phyloP scores from a whole-genome alignment of 2,888 invertebrate species.

The Salticus scenicus region DNA sequence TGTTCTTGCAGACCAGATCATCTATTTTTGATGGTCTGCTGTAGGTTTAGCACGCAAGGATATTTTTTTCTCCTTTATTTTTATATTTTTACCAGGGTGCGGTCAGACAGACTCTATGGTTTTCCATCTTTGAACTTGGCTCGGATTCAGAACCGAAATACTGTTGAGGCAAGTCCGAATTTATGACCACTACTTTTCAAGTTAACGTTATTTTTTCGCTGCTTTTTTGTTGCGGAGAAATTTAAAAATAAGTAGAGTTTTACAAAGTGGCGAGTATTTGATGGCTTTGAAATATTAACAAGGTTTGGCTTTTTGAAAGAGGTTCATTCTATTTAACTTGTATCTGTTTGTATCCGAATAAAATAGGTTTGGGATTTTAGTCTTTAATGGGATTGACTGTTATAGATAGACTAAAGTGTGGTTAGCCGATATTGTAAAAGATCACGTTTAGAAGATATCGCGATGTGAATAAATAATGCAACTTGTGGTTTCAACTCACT shows the following conservation, averaged over 20 bases:
- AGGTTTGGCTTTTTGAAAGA: not conserved
- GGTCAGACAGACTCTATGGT: constrained; percentile 37
- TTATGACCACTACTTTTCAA: constrained; percentile 6
- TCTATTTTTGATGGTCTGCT: constrained; percentile 61
- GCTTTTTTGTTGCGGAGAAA: not conserved
- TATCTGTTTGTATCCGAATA: not conserved
- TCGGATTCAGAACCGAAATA: constrained; percentile 40
- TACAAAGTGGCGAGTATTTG: not conserved
- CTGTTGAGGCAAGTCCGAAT: constrained; percentile 35
- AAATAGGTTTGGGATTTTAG: not conserved
- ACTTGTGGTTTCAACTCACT: too few species aligned
- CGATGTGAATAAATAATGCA: too few species aligned
- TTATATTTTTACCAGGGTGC: constrained; percentile 45
- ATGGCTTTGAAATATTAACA: constrained; percentile 1
- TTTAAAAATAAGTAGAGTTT: not conserved
- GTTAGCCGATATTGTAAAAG: not conserved
- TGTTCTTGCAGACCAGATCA: constrained; percentile 37
- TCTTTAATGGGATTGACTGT: not conserved
- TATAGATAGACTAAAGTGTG: not conserved
- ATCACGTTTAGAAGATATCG: too few species aligned
- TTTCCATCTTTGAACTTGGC: constrained; percentile 30
- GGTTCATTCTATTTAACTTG: not conserved
- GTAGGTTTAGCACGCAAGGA: constrained; percentile 44
- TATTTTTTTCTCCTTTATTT: not conserved
- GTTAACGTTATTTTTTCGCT: not conserved